phyloP scores from a whole-genome alignment of 2,797 vertebrate genomes.

The Ibycter americanus region DNA sequence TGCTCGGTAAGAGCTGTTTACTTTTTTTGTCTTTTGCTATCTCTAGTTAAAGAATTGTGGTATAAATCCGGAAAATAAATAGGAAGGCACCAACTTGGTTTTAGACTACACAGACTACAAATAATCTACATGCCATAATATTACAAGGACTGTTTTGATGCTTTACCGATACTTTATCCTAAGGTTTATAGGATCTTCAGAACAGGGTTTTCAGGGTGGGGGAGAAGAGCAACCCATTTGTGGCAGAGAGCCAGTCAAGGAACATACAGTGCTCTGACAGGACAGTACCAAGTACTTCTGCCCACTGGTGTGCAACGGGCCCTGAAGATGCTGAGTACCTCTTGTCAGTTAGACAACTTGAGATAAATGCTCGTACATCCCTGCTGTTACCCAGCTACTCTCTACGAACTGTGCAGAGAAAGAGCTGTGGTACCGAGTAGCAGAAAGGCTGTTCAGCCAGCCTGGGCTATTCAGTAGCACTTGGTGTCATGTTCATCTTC shows the following conservation, averaged over 20 bases:
- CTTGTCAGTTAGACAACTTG: not conserved
- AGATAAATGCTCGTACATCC: not conserved
- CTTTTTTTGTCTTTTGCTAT: not conserved
- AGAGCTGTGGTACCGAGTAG: not conserved
- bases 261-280: not conserved
- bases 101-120: not conserved
- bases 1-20: not conserved
- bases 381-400: not conserved
- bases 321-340: not conserved
- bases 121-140: not conserved
- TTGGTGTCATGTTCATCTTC: not conserved
- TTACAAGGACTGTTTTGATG: not conserved
- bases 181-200: not conserved
- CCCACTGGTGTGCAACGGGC: not conserved
- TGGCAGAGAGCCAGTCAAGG: not conserved
- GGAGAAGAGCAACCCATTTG: not conserved
- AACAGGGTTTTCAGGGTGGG: not conserved
- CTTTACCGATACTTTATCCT: not conserved
- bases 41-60: not conserved
- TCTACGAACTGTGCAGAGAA: not conserved
- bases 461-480: not conserved
- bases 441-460: not conserved
- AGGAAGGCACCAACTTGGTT: not conserved
- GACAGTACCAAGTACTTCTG: not conserved
- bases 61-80: not conserved